A percentile compares a stretch with the other conserved stretches of the same genome.
These are phyloP conservation scores for Microctenopoma steveboyesi DNA, from an alignment of 2,797 vertebrate species.

Conservation along the genomic window DNA sequence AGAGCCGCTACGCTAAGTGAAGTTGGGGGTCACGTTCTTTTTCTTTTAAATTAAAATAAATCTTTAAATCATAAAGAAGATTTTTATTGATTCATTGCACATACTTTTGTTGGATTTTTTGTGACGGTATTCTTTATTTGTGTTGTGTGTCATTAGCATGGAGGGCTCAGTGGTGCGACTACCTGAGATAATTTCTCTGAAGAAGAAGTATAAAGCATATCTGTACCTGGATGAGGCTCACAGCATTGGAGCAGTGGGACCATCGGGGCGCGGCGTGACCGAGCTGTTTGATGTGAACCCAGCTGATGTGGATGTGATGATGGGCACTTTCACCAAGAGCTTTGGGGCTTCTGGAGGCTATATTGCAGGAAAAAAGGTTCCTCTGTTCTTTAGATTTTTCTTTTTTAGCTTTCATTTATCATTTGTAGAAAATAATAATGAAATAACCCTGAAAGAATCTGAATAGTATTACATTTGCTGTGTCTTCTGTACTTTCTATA, in stretches of 20 bases:
- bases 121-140: slow-evolving; percentile 14
- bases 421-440: neutral
- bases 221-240: slow-evolving; percentile 98
- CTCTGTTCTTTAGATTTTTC: slow-evolving; percentile 1
- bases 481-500: too few species aligned
- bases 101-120: neutral
- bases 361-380: slow-evolving; percentile 94
- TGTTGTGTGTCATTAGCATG: slow-evolving; percentile 85
- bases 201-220: slow-evolving; percentile 98
- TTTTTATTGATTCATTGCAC: slow-evolving; percentile 14
- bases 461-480: too few species aligned
- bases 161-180: slow-evolving; percentile 94
- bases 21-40: slow-evolving; percentile 14
- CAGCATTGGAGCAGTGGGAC: slow-evolving; percentile 92
- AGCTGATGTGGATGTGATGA: slow-evolving; percentile 90
- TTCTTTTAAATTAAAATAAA: slow-evolving; percentile 1
- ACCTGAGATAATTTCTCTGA: slow-evolving; percentile 91
- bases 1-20: slow-evolving; percentile 21
- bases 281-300: slow-evolving; percentile 87
- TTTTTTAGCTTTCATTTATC: slow-evolving; percentile 5
- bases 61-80: neutral
- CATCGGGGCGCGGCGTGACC: slow-evolving; percentile 89
- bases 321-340: slow-evolving; percentile 99
- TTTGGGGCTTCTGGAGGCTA: slow-evolving; percentile 95
- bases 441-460: too few species aligned